Conservation (phyloP, 2,113 vertebrate species). For the Pristiophorus japonicus region DNA sequence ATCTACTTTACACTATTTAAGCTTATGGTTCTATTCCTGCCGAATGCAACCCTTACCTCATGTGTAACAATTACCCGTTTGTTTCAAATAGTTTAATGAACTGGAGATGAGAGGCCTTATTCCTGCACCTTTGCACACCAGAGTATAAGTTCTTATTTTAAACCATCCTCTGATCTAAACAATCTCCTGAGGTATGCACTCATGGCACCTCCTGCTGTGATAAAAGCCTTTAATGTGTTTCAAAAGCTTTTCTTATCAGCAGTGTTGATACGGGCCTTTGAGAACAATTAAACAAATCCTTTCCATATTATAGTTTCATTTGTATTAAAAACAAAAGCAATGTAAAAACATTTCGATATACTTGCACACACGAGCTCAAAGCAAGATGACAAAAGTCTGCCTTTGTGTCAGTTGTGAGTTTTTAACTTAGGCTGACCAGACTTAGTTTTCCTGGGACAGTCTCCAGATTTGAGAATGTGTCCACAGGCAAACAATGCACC, state of each 20-base stretch:
- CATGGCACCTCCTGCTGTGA: neutral
- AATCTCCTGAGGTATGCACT: neutral
- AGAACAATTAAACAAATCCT: neutral
- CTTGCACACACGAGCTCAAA: neutral
- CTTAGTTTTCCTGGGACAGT: neutral
- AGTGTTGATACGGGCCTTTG: neutral
- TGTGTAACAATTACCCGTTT: too few species aligned
- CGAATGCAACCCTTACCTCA: too few species aligned
- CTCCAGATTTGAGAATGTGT: neutral
- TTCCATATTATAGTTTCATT: too few species aligned
- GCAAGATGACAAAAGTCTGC: neutral
- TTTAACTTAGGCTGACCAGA: neutral
- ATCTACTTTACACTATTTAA: neutral
- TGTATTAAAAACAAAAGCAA: too few species aligned
- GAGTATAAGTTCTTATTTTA: neutral
- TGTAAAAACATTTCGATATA: too few species aligned
- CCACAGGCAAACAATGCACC: too few species aligned
- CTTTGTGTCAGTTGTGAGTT: neutral
- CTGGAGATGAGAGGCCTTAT: neutral
- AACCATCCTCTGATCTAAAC: too few species aligned
- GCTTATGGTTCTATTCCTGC: neutral
- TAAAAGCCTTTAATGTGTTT: neutral
- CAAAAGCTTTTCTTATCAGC: neutral
- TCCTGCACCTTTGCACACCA: neutral
- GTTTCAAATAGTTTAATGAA: neutral